Percentiles rank a stretch among this genome's conserved stretches.
These are phyloP conservation scores for Drosophila prostipennis DNA, from an alignment of 2,888 invertebrate genomes.

Conservation along the genomic window DNA sequence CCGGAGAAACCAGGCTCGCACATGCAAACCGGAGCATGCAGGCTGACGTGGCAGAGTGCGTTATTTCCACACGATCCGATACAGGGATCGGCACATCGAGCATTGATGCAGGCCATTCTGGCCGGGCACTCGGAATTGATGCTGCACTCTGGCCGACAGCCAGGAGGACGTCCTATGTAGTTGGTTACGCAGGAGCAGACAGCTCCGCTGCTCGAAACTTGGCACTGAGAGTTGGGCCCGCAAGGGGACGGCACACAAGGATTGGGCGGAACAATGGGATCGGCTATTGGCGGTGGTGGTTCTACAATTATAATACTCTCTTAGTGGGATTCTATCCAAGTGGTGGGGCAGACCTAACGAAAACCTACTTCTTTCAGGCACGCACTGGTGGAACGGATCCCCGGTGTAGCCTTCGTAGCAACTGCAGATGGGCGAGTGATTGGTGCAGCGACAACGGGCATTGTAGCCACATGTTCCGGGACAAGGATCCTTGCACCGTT, in stretches of 20 bases:
- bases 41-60: slow-evolving; percentile 87
- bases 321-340: background rate
- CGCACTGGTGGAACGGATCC: slow-evolving; percentile 91
- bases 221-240: slow-evolving; percentile 87
- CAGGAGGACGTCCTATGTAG: slow-evolving; percentile 87
- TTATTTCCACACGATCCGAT: slow-evolving; percentile 88
- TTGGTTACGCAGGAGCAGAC: slow-evolving; percentile 87
- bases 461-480: slow-evolving; percentile 90
- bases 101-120: slow-evolving; percentile 85
- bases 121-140: slow-evolving; percentile 86
- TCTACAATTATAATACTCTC: slow-evolving; percentile 59
- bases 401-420: slow-evolving; percentile 89
- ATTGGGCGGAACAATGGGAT: slow-evolving; percentile 83
- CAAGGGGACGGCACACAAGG: slow-evolving; percentile 88
- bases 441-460: slow-evolving; percentile 89
- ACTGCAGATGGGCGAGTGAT: slow-evolving; percentile 91
- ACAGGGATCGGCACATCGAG: slow-evolving; percentile 87
- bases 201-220: slow-evolving; percentile 85
- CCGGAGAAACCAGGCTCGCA: slow-evolving; percentile 86
- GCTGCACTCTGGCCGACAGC: slow-evolving; percentile 88
- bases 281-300: slow-evolving; percentile 59
- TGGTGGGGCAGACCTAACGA: background rate
- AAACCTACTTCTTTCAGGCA: slow-evolving; percentile 83
- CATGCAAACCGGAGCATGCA: slow-evolving; percentile 85
- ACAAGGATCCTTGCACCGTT: slow-evolving; percentile 91